These are phyloP conservation scores for Aspidapion aeneum DNA, from an alignment of 2,888 invertebrate species.

Conservation along the genomic window DNA sequence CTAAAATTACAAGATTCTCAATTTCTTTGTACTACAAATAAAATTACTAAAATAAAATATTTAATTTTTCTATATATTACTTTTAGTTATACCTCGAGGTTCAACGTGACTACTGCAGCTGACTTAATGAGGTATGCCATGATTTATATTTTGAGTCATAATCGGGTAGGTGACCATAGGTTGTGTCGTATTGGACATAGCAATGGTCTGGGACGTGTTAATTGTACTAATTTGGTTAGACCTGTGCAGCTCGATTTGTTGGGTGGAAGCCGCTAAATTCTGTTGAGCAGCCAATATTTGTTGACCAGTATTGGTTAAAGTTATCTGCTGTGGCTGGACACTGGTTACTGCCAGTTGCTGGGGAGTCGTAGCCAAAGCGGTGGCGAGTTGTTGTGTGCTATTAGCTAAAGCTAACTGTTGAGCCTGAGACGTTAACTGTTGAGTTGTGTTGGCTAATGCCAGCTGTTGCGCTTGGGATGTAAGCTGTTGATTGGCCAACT, in stretches of 20 bases:
- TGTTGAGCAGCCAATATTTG: conserved; percentile 40
- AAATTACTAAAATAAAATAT: too few species aligned
- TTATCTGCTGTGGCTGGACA: conserved; percentile 38
- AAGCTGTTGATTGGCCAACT: conserved; percentile 39
- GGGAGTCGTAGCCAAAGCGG: conserved; percentile 37
- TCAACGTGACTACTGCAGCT: too few species aligned
- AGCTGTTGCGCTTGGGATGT: conserved; percentile 38
- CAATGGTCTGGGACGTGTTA: conserved; percentile 52
- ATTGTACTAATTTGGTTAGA: conserved; percentile 46
- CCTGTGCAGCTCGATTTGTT: conserved; percentile 42
- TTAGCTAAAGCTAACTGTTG: conserved; percentile 36
- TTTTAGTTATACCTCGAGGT: too few species aligned
- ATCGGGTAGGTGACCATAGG: conserved; percentile 65
- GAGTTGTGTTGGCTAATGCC: conserved; percentile 34
- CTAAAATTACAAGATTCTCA: too few species aligned
- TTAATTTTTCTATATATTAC: too few species aligned
- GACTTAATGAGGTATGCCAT: conserved; percentile 39
- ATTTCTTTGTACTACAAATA: too few species aligned
- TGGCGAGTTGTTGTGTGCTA: conserved; percentile 39
- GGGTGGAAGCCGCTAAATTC: conserved; percentile 39
- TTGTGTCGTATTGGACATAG: conserved; percentile 58
- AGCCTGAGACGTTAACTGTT: conserved; percentile 36
- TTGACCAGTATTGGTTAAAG: conserved; percentile 38
- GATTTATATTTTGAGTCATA: conserved; percentile 57
- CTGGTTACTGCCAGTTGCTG: conserved; percentile 32